Evolutionary conservation across 2,797 vertebrate genomes (phyloP).

Genomic region (Macroramphosus scolopax): DNA sequence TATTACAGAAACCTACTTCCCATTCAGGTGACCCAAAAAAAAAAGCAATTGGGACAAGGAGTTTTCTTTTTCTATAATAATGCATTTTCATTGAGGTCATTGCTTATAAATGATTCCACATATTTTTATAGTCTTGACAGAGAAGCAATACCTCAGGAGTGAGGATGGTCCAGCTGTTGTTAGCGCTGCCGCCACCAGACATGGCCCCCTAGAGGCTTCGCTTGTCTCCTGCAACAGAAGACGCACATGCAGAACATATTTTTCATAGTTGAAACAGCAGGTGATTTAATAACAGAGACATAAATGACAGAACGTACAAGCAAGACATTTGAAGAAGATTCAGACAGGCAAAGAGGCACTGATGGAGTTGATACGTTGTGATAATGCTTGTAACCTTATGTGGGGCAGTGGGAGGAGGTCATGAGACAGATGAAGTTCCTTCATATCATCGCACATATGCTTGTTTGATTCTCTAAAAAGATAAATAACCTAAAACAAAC

Average conservation of each 20-base stretch:
- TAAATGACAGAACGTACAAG: too few relatives aligned
- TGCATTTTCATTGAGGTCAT: constrained; percentile 33
- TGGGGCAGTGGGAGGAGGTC: too few relatives aligned
- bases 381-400: too few relatives aligned
- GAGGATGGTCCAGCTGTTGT: constrained; percentile 85
- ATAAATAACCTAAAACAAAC: too few relatives aligned
- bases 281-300: too few relatives aligned
- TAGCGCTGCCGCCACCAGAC: constrained; percentile 76
- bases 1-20: constrained; percentile 42
- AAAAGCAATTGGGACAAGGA: constrained; percentile 39
- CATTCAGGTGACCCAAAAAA: constrained; percentile 56
- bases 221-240: constrained; percentile 66
- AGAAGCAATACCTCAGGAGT: constrained; percentile 77
- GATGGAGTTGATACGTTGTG: too few relatives aligned
- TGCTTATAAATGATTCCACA: constrained; percentile 1
- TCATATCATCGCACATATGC: too few relatives aligned
- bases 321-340: too few relatives aligned
- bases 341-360: too few relatives aligned
- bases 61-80: constrained; percentile 17
- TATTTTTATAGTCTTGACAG: constrained; percentile 10
- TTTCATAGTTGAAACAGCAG: too few relatives aligned
- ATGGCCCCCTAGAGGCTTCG: constrained; percentile 75
- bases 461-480: too few relatives aligned
- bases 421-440: too few relatives aligned
- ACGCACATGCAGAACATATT: not conserved